Conservation (phyloP, 1,140 invertebrate species). For the Drosophila ercepeae region DNA sequence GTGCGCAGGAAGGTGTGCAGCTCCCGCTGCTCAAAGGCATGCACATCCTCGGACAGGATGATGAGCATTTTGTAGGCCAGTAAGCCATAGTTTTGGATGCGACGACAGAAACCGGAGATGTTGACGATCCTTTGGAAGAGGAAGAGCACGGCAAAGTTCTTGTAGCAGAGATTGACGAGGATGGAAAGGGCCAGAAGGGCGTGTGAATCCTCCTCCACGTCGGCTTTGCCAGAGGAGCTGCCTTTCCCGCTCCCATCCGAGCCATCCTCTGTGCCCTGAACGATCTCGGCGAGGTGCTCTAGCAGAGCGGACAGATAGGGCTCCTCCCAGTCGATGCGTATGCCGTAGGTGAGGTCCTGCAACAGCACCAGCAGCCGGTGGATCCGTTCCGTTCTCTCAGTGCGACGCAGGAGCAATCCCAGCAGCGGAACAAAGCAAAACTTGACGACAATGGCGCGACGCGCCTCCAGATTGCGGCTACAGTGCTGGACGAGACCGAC, state of each 20-base stretch:
- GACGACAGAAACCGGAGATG: slow-evolving; percentile 83
- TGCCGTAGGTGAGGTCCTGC: slow-evolving; percentile 86
- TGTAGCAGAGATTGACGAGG: slow-evolving; percentile 86
- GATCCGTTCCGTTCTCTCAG: slow-evolving; percentile 78
- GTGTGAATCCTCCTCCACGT: slow-evolving; percentile 73
- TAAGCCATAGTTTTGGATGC: slow-evolving; percentile 82
- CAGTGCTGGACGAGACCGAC: slow-evolving; percentile 85
- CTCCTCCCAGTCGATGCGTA: slow-evolving; percentile 86
- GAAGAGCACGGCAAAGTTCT: slow-evolving; percentile 86
- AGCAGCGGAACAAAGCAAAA: slow-evolving; percentile 86
- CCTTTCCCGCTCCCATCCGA: not conserved
- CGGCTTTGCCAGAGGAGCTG: not conserved
- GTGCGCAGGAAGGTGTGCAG: slow-evolving; percentile 83
- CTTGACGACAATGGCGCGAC: slow-evolving; percentile 84
- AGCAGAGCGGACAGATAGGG: slow-evolving; percentile 85
- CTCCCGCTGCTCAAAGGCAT: slow-evolving; percentile 71
- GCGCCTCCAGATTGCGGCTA: slow-evolving; percentile 84
- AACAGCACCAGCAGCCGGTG: slow-evolving; percentile 84
- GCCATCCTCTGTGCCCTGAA: slow-evolving; percentile 44
- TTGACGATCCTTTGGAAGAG: slow-evolving; percentile 85
- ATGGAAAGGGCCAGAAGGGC: slow-evolving; percentile 85
- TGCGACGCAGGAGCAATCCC: slow-evolving; percentile 82
- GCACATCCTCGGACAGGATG: slow-evolving; percentile 85
- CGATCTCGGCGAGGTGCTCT: slow-evolving; percentile 83
- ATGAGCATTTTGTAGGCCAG: slow-evolving; percentile 86